phyloP scores from a whole-genome alignment of 2,888 invertebrate species.

The Caenorhabditis sp. region DNA sequence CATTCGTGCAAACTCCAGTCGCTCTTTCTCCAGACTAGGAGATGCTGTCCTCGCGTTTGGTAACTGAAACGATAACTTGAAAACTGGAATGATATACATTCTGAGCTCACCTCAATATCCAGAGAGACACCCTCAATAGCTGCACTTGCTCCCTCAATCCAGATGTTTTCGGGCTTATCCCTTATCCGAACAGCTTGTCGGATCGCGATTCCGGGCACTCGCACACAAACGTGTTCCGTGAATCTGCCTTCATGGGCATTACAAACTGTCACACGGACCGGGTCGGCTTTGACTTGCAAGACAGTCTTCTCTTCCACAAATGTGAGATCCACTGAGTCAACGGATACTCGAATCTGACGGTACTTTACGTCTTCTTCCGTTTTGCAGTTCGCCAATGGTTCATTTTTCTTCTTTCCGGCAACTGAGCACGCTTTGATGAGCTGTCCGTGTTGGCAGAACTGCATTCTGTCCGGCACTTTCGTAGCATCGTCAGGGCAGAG shows the following conservation, averaged over 20 bases:
- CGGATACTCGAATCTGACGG: constrained; percentile 88
- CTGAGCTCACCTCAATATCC: constrained; percentile 53
- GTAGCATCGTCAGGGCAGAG: constrained; percentile 94
- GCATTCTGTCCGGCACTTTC: constrained; percentile 89
- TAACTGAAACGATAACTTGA: constrained; percentile 28
- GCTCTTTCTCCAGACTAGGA: constrained; percentile 48
- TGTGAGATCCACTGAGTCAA: constrained; percentile 93
- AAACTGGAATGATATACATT: background rate
- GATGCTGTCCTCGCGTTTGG: constrained; percentile 44
- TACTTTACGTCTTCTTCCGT: constrained; percentile 66
- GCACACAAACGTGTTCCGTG: constrained; percentile 72
- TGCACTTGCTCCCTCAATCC: constrained; percentile 65
- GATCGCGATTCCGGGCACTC: constrained; percentile 65
- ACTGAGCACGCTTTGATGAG: constrained; percentile 49
- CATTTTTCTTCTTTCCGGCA: constrained; percentile 37
- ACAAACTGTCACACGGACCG: constrained; percentile 75
- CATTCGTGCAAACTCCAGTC: constrained; percentile 83
- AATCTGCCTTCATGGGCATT: constrained; percentile 77
- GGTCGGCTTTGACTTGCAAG: constrained; percentile 61
- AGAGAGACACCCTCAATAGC: constrained; percentile 61
- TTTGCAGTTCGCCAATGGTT: constrained; percentile 26
- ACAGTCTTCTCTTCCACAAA: constrained; percentile 88
- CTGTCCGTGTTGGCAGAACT: constrained; percentile 84
- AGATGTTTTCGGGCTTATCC: constrained; percentile 37
- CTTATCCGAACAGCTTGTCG: constrained; percentile 61